phyloP scores from a whole-genome alignment of 1,140 invertebrate species.

The Neodiprion fabricii region DNA sequence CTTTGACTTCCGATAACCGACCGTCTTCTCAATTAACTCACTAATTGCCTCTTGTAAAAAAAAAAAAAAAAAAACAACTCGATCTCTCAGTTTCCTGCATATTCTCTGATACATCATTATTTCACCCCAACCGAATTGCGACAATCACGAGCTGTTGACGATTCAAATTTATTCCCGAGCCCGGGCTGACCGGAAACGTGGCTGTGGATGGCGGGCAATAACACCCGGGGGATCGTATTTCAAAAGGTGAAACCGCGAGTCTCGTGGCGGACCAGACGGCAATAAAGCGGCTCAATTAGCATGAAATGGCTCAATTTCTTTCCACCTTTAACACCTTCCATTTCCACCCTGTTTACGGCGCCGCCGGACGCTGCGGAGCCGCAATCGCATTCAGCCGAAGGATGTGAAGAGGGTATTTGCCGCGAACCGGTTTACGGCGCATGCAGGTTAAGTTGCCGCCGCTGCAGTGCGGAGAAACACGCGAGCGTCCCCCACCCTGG shows the following conservation, averaged over 20 bases:
- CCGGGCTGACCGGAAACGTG: no score
- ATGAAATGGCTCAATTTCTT: slow-evolving; percentile 35
- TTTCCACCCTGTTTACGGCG: neutral
- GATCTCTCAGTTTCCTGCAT: no score
- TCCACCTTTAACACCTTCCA: slow-evolving; percentile 18
- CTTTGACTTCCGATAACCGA: no score
- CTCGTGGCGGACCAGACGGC: neutral
- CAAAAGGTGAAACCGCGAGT: no score
- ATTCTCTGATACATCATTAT: no score
- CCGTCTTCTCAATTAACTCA: no score
- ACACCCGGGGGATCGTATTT: neutral
- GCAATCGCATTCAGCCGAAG: neutral
- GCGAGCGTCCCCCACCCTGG: slow-evolving; percentile 10
- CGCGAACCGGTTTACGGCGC: neutral
- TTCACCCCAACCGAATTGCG: neutral
- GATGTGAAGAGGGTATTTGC: neutral
- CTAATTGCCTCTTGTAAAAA: no score
- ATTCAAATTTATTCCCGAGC: no score
- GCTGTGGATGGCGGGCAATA: neutral
- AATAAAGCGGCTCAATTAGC: slow-evolving; percentile 26
- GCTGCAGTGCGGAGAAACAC: slow-evolving; percentile 30
- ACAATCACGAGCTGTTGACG: neutral
- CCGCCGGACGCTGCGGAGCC: neutral
- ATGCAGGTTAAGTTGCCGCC: slow-evolving; percentile 4
- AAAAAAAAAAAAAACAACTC: no score